Base-by-base conservation (phyloP, 2,888 invertebrate genomes). In the Apotomis turbidana region DNA sequence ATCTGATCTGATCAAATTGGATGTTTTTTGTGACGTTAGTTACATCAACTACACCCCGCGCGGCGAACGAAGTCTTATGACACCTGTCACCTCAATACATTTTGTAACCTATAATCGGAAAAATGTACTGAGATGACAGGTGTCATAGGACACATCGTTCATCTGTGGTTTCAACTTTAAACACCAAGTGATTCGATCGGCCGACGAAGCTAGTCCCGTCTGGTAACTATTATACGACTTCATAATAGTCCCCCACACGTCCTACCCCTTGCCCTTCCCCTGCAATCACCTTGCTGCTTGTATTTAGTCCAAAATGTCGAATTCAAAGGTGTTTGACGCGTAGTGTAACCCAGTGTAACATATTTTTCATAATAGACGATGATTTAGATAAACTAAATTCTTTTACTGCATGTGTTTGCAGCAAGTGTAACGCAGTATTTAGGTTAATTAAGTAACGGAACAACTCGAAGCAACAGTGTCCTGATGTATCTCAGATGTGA, bases 261-360 rank as follows among this genome's bases (percentile, higher is more conserved):
- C n/a, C 49, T 46, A 12, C 59, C 52, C n/a, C 63, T 5, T 41
- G 41, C 63, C 63, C 52, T 52, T 63, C 63, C 54, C 63, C 55
- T 51, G 15, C 38, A 38, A 58, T 68, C 38, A 59, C 67, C 27
- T 66, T 27, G 27, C 27, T 27, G 27, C 27, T 27, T 49, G n/a
- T 49, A 10, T 51, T 71, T 68, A 63, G 62, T 59, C 62, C 59
- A 72, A 72, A 68, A 72, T 72, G 63, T 63, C 62, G 62, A 63
- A 68, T 62, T 72, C 44, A 15, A 58, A 46, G 46, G n/a, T 49
- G 38, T 13, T 62, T 59, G 68, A 63, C 68, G 68, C 63, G 72
- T 72, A 68, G 54, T 58, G 63, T 68, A 63, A 63, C 63, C 68
- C 63, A 68, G 54, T 58, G 63, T 68, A 63, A 63, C 68, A 72